Percentiles rank a stretch among this genome's conserved stretches.
Conservation (phyloP, 1,140 invertebrate species). For the Drosophila pseudoananassae region DNA sequence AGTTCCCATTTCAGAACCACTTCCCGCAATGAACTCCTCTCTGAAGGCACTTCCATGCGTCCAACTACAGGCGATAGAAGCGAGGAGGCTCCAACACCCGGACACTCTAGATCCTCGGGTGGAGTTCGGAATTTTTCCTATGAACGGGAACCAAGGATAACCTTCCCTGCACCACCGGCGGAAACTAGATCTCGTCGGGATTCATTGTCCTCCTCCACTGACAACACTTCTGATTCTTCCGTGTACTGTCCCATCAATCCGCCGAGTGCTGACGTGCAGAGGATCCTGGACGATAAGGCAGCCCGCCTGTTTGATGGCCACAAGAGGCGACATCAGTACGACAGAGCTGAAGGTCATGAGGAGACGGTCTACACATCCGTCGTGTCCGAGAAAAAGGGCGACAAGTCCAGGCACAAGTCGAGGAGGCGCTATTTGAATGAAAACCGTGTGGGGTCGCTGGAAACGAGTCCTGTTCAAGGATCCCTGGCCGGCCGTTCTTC, state of each 20-base stretch:
- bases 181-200: constrained; percentile 51
- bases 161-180: constrained; percentile 63
- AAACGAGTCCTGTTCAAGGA: constrained; percentile 72
- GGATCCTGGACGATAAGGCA: constrained; percentile 79
- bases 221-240: constrained; percentile 83
- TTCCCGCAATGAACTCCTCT: constrained; percentile 75
- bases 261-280: constrained; percentile 75
- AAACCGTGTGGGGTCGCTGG: constrained; percentile 80
- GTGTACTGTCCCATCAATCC: constrained; percentile 83
- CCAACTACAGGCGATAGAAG: constrained; percentile 62
- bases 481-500: constrained; percentile 45
- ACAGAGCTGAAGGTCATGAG: constrained; percentile 69
- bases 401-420: constrained; percentile 68
- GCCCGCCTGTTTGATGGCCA: constrained; percentile 70
- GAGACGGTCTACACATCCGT: constrained; percentile 78
- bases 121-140: constrained; percentile 76
- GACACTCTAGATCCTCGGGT: constrained; percentile 43
- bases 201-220: constrained; percentile 69
- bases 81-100: constrained; percentile 50
- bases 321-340: constrained; percentile 71
- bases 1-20: constrained; percentile 46
- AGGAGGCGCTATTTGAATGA: constrained; percentile 78
- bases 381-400: constrained; percentile 74
- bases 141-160: constrained; percentile 71
- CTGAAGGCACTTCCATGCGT: constrained; percentile 70